Evolutionary conservation across 2,797 vertebrate species (phyloP).

Genomic region (Protonibea diacanthus): DNA sequence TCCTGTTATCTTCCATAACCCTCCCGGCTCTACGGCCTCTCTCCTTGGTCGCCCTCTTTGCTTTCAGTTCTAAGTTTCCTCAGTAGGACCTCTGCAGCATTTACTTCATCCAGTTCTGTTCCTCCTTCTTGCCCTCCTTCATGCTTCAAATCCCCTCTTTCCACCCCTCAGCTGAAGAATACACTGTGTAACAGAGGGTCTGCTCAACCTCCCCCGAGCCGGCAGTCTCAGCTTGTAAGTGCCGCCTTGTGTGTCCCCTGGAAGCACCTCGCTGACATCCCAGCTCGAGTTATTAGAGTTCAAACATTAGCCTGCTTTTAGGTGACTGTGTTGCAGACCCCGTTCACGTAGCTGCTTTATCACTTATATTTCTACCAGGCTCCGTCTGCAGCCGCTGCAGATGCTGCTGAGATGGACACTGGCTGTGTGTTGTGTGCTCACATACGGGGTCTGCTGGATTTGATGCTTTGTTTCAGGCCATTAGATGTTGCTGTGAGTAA

Average conservation of each 20-base stretch:
- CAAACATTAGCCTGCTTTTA: constrained; percentile 3
- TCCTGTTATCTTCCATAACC: background rate
- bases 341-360: constrained; percentile 7
- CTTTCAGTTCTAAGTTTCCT: background rate
- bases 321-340: constrained; percentile 10
- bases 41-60: background rate
- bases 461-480: constrained; percentile 1
- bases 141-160: constrained; percentile 37
- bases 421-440: constrained; percentile 40
- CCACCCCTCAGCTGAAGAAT: constrained; percentile 85
- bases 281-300: constrained; percentile 7
- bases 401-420: constrained; percentile 34
- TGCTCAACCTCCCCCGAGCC: constrained; percentile 77
- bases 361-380: background rate
- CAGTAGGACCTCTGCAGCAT: constrained; percentile 12
- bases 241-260: constrained; percentile 57
- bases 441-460: constrained; percentile 15
- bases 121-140: constrained; percentile 34
- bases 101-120: constrained; percentile 38
- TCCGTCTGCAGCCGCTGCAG: constrained; percentile 16
- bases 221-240: constrained; percentile 86
- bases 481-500: background rate
- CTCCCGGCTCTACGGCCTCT: background rate
- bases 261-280: constrained; percentile 20
- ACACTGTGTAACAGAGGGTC: constrained; percentile 81